Percentiles rank a stretch among this genome's conserved stretches.
These are phyloP conservation scores for Acanthochromis polyacanthus DNA, from an alignment of 2,113 vertebrate genomes.

Conservation along the genomic window DNA sequence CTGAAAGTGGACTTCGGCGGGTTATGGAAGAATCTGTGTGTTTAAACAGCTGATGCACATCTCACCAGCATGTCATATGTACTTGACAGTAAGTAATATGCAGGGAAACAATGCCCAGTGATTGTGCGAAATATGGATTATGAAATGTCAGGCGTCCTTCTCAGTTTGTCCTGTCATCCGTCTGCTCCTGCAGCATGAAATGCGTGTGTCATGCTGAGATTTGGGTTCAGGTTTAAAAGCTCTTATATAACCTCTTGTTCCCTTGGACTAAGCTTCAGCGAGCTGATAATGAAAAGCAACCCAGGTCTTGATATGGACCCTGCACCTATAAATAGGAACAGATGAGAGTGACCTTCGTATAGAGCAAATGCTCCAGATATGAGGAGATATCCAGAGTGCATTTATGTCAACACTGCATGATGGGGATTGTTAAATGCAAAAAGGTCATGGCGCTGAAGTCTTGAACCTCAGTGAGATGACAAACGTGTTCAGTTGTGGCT, in stretches of 20 bases:
- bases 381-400: constrained; percentile 35
- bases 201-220: background rate
- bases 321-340: constrained; percentile 43
- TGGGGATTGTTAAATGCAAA: background rate
- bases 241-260: constrained; percentile 17
- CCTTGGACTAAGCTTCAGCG: constrained; percentile 7
- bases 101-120: background rate
- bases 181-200: no score
- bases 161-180: background rate
- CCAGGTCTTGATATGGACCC: background rate
- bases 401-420: constrained; percentile 35
- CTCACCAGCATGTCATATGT: background rate
- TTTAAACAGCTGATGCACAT: constrained; percentile 22
- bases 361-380: constrained; percentile 55
- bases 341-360: constrained; percentile 29
- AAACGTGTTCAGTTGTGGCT: constrained; percentile 1
- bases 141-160: background rate
- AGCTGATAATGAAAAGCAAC: constrained; percentile 31
- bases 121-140: background rate
- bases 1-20: constrained; percentile 7
- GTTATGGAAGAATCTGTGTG: constrained; percentile 7
- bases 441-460: constrained; percentile 16
- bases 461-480: constrained; percentile 2
- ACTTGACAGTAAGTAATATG: background rate
- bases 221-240: constrained; percentile 14